Evolutionary conservation across 2,888 invertebrate species (phyloP), one percentile per base, ranked within the genome.

Genomic region (Dioctria linearis): DNA sequence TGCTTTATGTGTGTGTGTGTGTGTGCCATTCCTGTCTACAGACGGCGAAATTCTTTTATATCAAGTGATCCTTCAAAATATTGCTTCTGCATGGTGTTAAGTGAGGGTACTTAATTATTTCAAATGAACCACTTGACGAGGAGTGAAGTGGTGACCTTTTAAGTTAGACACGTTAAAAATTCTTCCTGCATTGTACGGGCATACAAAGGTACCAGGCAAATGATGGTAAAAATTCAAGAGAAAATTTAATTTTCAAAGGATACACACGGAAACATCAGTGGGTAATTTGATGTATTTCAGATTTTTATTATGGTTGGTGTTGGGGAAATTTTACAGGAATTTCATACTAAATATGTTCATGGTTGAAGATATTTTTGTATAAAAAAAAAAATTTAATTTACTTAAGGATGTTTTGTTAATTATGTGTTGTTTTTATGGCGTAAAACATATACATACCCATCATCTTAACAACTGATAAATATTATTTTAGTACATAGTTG

Each of bases 231-330:
- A 11, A 54, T 54, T 54, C 54, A 54, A 54, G 54, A 5, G 54
- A n/a, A 54, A 54, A 54, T 54, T 54, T 54, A 54, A 54, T 54
- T 54, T 11, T 54, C 54, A 54, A 54, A 54, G 54, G 54, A 54
- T 54, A 11, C 54, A 11, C 11, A 54, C 25, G 25, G 2, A 25
- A 25, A 25, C 25, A 25, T 25, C 25, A 25, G 25, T 0, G 25
- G 25, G 25, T 25, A 25, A 25, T 25, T 25, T 25, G 25, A 25
- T 25, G 25, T 25, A 25, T 25, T 25, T 25, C 25, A 25, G 25
- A 25, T 25, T 25, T 25, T 25, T 25, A 25, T 25, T 25, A 25
- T 25, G 25, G 25, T 25, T 0, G 25, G 1, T 25, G 25, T 25
- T 25, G 25, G 25, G 25, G 25, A 25, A 25, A 25, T 25, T 25